Evolutionary conservation across 1,140 invertebrate genomes (phyloP).

Genomic region (Zaprionus davidi): DNA sequence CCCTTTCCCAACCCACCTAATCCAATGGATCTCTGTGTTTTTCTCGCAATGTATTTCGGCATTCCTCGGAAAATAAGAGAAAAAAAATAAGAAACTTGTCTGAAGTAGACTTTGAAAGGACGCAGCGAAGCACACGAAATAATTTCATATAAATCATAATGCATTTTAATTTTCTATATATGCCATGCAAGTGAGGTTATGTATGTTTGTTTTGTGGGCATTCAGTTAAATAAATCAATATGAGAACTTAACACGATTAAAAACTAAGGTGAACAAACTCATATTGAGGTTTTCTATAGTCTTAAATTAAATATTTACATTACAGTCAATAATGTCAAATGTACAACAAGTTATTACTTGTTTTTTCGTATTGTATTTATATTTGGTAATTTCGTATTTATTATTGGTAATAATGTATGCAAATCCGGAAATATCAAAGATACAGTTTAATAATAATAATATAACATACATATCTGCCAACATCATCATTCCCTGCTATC

Average conservation of each 20-base stretch:
- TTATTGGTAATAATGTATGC: too few relatives aligned
- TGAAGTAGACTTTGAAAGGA: slow-evolving; percentile 52
- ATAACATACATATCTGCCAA: background rate
- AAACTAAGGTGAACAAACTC: background rate
- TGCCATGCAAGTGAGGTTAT: background rate
- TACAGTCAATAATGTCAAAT: too few relatives aligned
- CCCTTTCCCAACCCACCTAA: slow-evolving; percentile 3
- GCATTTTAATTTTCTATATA: slow-evolving; percentile 42
- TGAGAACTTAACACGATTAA: background rate
- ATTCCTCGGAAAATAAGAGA: slow-evolving; percentile 21
- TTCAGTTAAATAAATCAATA: background rate
- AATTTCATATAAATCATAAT: slow-evolving; percentile 61
- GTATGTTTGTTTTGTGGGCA: background rate
- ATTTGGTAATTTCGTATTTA: too few relatives aligned
- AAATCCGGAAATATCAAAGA: too few relatives aligned
- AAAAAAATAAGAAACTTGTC: slow-evolving; percentile 22
- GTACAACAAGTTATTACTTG: too few relatives aligned
- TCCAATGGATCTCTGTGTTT: slow-evolving; percentile 38
- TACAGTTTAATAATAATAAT: too few relatives aligned
- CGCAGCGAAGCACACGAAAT: slow-evolving; percentile 66
- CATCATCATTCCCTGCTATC: background rate
- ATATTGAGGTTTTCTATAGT: background rate
- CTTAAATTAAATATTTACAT: too few relatives aligned
- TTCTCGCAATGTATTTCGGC: slow-evolving; percentile 18
- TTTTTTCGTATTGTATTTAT: too few relatives aligned